Conservation (phyloP, 2,888 invertebrate species). For the Ceramica pisi region DNA sequence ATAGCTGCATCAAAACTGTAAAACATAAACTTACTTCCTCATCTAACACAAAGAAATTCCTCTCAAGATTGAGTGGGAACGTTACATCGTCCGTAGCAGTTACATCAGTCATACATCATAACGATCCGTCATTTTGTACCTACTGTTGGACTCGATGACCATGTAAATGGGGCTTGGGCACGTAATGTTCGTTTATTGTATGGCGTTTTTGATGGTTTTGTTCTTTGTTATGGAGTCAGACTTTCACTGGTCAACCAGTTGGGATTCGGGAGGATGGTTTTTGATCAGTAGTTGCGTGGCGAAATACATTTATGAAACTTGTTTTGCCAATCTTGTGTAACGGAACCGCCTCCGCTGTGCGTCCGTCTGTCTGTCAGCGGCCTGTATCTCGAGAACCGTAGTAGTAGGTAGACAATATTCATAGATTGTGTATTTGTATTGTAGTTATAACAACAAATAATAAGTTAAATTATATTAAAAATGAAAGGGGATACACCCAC, state of each 20-base stretch:
- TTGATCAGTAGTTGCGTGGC: neutral
- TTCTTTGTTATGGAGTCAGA: neutral
- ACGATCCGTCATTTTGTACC: constrained; percentile 34
- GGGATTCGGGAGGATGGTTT: neutral
- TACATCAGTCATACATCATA: constrained; percentile 31
- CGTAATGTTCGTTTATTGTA: constrained; percentile 28
- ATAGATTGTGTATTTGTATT: no score
- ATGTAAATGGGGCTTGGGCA: constrained; percentile 21
- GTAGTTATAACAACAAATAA: no score
- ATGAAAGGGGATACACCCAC: no score
- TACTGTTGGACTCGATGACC: constrained; percentile 9
- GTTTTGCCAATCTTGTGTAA: neutral
- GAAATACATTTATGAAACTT: neutral
- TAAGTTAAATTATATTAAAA: no score
- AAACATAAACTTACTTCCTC: constrained; percentile 30
- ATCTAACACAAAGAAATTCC: constrained; percentile 42
- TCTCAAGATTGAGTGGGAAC: constrained; percentile 50
- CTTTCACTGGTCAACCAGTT: constrained; percentile 2
- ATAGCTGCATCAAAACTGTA: constrained; percentile 48
- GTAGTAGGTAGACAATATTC: no score
- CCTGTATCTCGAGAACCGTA: no score
- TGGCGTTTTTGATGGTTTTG: constrained; percentile 20
- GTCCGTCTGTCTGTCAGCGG: no score
- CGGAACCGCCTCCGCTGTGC: no score
- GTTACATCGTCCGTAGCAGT: constrained; percentile 9